Base-by-base conservation (phyloP, 2,113 vertebrate genomes). In the Ranitomeya imitator region DNA sequence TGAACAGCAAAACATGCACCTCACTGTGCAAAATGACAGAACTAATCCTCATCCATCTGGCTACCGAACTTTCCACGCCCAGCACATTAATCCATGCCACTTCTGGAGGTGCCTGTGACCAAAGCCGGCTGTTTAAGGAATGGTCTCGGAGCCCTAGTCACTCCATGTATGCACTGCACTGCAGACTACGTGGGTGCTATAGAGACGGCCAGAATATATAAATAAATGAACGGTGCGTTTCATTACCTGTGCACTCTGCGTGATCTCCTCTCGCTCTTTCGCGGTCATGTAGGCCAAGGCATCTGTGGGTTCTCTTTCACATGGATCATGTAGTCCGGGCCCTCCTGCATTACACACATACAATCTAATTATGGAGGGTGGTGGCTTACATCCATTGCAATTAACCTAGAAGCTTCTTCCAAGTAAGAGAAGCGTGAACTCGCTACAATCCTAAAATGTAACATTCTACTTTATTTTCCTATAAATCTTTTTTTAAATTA, bases 321-420 rank as follows among this genome's bases (percentile, higher is more conserved):
- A 99, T 45, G 98, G 98, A 93, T 99, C 98, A 71, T 99, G 96
- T 90, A 99, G 94, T 84, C 98, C 98, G 26, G 98, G 97, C 90
- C 98, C 98, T 90, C 97, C 98, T 99, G 90, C 79, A 86, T 55
- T 76, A 86, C 90, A 87, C 77, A 90, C n/a, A 81, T 80, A 61
- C 57, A 81, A 79, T 61, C 55, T 19, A 8, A 19, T 31, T 59
- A 79, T 31, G 12, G 3, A 31, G 55, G 2, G 55, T 7, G 8
- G n/a, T 21, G n/a, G n/a, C 21, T 26, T 21, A 78, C 7, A n/a
- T n/a, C n/a, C 4, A 65, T 7, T 16, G 9, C 69, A 31, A 71
- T 71, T 31, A 71, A 15, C 23, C 67, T 69, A 23, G 63, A 67
- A n/a, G 21, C n/a, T 12, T 69, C 23, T n/a, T 65, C 7, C 10